Conservation (phyloP, 2,888 invertebrate genomes). For the Cheilosia soror region DNA sequence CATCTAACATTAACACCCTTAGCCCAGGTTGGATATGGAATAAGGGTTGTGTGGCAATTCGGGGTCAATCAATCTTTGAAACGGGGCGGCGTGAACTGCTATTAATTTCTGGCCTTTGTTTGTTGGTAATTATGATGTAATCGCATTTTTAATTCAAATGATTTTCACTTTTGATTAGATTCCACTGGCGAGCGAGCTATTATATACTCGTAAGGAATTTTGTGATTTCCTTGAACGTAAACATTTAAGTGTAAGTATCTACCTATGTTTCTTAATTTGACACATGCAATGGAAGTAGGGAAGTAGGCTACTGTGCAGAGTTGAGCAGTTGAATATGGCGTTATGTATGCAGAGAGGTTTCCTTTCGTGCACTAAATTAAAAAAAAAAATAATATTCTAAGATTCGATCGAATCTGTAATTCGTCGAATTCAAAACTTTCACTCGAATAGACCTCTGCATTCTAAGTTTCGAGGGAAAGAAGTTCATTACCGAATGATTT, state of each 20-base stretch:
- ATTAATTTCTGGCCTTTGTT: conserved; percentile 44
- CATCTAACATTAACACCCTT: conserved; percentile 1
- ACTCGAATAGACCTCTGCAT: no score
- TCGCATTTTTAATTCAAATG: conserved; percentile 27
- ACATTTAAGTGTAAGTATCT: background rate
- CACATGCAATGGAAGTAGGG: background rate
- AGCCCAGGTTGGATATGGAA: background rate
- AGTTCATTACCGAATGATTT: no score
- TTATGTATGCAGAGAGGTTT: no score
- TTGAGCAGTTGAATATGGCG: no score
- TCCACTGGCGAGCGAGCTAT: background rate
- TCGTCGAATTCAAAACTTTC: no score
- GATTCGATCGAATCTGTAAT: no score
- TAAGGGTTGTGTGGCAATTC: conserved; percentile 4
- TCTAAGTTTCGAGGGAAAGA: no score
- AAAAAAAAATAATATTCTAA: no score
- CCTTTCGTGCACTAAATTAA: no score
- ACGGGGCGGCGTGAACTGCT: conserved; percentile 46
- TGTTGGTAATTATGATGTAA: conserved; percentile 55
- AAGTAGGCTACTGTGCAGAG: no score
- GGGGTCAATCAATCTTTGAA: conserved; percentile 20
- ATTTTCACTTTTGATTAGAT: conserved; percentile 24
- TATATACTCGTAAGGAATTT: conserved; percentile 23
- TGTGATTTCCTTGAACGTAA: background rate
- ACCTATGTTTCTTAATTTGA: background rate